These are phyloP conservation scores for Chrysolina americana DNA, from an alignment of 2,888 invertebrate species.

Conservation along the genomic window DNA sequence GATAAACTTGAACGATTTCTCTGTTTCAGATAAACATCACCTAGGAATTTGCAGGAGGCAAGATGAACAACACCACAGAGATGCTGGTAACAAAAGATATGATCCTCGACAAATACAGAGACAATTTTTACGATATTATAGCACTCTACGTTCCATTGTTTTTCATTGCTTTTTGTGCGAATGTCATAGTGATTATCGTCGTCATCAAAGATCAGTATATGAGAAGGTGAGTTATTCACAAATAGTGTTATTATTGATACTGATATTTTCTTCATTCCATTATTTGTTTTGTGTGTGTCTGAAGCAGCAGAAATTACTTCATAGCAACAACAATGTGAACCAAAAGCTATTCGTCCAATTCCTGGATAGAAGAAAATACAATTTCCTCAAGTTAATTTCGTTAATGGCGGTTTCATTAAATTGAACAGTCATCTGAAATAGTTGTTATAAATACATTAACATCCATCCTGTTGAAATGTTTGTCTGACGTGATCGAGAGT, in stretches of 20 bases:
- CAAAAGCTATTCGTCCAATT: too few relatives aligned
- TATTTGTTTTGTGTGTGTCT: too few relatives aligned
- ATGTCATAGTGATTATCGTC: slow-evolving; percentile 78
- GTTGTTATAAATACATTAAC: too few relatives aligned
- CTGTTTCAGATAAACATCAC: neutral
- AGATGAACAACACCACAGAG: slow-evolving; percentile 23
- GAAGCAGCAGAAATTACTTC: too few relatives aligned
- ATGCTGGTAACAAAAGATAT: slow-evolving; percentile 11
- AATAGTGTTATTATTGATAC: neutral
- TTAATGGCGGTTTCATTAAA: too few relatives aligned
- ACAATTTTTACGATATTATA: slow-evolving; percentile 69
- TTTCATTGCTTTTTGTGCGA: slow-evolving; percentile 75
- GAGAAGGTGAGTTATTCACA: slow-evolving; percentile 73
- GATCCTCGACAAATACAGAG: slow-evolving; percentile 32
- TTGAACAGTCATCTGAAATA: too few relatives aligned
- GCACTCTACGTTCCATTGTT: slow-evolving; percentile 77
- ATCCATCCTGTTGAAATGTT: too few relatives aligned
- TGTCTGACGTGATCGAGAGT: too few relatives aligned
- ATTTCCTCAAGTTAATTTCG: too few relatives aligned
- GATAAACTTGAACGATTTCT: neutral
- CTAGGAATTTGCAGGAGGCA: neutral
- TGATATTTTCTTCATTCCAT: too few relatives aligned
- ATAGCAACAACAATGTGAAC: too few relatives aligned
- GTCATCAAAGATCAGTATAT: slow-evolving; percentile 80
- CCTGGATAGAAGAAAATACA: too few relatives aligned